Base-by-base conservation (phyloP, 2,113 vertebrate species). In the Murina feae region DNA sequence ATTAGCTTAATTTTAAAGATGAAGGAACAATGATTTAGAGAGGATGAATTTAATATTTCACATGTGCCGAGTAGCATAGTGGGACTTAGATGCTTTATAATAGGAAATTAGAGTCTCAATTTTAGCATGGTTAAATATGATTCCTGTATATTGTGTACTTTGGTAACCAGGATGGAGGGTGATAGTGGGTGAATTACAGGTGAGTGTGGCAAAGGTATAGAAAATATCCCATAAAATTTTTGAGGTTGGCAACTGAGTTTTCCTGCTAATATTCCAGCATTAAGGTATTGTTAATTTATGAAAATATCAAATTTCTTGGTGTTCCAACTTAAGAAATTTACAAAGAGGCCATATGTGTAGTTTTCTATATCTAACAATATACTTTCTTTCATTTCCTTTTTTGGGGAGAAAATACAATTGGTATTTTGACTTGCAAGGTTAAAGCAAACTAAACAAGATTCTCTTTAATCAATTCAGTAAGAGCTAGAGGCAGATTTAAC, bases 401-500 rank as follows among this genome's bases (percentile, higher is more conserved):
- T 76, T 2, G 30, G 32, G 23, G 92, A 76, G n/a, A 71, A 95
- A 96, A 88, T 28, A 55, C 39, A 91, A 44, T 53, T 58, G 44
- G 2, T 91, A 92, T 89, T 96, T 96, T 95, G 84, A 96, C 39
- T 95, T 86, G 12, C 12, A 86, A 89, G 28, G 49, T 76, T 93
- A 89, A 92, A 94, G 47, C 9, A 96, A 94, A 97, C 93, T 55
- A 79, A 93, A 39, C 91, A 95, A 88, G 75, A 78, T 82, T 96
- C n/a, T 49, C 78, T 89, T 74, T 91, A 94, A 96, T 96, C 51
- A 86, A 53, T 85, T 89, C 95, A 95, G 51, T 88, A 91, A 95
- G 89, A 95, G 30, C 37, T 47, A 93, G 55, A 93, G 83, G 23
- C 80, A 92, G 39, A 94, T 93, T 60, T 39, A 96, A 79, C 18